Base-by-base conservation (phyloP, 2,888 invertebrate species). In the Stenchaetothrips biformis region DNA sequence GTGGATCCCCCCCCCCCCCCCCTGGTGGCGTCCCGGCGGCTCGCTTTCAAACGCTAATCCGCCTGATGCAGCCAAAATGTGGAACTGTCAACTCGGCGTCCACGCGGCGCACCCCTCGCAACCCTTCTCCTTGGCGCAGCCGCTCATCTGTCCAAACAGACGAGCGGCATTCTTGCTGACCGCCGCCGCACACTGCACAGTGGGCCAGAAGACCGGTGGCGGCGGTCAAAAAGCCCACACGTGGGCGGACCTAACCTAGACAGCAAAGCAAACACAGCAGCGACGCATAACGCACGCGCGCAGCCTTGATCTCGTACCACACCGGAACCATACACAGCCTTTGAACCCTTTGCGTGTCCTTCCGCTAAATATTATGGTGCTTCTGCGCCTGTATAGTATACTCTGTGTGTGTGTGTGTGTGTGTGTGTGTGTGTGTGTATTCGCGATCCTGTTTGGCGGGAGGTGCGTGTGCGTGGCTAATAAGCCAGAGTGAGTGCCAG, bases 41-140 rank as follows among this genome's bases (percentile, higher is more conserved):
- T 74, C 67, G 25, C 67, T 74, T 74, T 74, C 67, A 74, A 74
- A 74, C 67, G 67, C 25, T 74, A 74, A 74, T 74, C 67, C 67
- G 21, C 25, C 25, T 53, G 67, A 11, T 25, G 59, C 18, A 13
- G 16, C 59, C 59, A 13, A 59, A 59, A 59, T 18, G 59, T 59
- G 59, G 59, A 59, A 59, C 59, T 59, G 59, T 59, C 59, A 59
- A 59, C 59, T 16, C 59, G 18, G 13, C 13, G 59, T 2, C 37
- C 59, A 16, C 2, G 13, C 59, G 16, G 8, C 18, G 59, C 59
- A 59, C 59, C 18, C 18, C 21, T 8, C 11, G 67, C 67, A 74
- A 21, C 67, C 67, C 67, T 74, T n/a, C 9, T 18, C 4, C 67
- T 6, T 21, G 25, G 11, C 67, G 37, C 67, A 8, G 7, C 16